Percentiles rank a stretch among this genome's conserved stretches.
Evolutionary conservation across 2,888 invertebrate genomes (phyloP).

Genomic region (Nycteola revayana): DNA sequence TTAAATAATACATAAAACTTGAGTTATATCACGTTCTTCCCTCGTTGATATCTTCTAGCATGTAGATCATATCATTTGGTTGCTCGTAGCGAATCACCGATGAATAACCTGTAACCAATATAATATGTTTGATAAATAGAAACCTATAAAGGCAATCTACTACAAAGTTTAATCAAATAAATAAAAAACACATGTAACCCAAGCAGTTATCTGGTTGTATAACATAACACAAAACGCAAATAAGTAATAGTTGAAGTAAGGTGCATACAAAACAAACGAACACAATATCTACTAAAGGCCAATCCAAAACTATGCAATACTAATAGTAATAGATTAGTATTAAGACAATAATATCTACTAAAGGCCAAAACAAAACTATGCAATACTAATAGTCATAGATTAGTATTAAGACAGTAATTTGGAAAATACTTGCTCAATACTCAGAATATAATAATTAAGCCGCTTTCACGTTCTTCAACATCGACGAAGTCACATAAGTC

Average conservation of each 20-base stretch:
- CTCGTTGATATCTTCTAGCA: constrained; percentile 74
- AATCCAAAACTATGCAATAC: constrained; percentile 29
- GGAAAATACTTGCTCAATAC: constrained; percentile 43
- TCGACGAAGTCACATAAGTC: constrained; percentile 8
- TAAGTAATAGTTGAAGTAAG: too few species aligned
- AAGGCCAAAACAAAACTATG: too few species aligned
- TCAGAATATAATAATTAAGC: constrained; percentile 16
- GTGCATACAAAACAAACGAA: constrained; percentile 5
- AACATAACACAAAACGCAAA: too few species aligned
- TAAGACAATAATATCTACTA: too few species aligned
- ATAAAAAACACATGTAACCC: too few species aligned
- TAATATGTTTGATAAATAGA: not conserved
- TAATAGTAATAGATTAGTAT: constrained; percentile 21
- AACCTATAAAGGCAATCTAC: not conserved
- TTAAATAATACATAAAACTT: too few species aligned
- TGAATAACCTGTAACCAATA: constrained; percentile 54
- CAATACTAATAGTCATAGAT: constrained; percentile 26
- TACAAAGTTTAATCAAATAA: not conserved
- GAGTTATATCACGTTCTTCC: constrained; percentile 39
- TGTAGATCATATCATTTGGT: constrained; percentile 85
- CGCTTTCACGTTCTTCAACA: constrained; percentile 24
- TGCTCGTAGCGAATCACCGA: constrained; percentile 83
- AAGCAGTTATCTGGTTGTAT: too few species aligned
- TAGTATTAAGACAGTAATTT: constrained; percentile 21
- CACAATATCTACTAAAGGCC: too few species aligned